Base-by-base conservation (phyloP, 2,888 invertebrate genomes). In the Heteromyza rotundicornis region DNA sequence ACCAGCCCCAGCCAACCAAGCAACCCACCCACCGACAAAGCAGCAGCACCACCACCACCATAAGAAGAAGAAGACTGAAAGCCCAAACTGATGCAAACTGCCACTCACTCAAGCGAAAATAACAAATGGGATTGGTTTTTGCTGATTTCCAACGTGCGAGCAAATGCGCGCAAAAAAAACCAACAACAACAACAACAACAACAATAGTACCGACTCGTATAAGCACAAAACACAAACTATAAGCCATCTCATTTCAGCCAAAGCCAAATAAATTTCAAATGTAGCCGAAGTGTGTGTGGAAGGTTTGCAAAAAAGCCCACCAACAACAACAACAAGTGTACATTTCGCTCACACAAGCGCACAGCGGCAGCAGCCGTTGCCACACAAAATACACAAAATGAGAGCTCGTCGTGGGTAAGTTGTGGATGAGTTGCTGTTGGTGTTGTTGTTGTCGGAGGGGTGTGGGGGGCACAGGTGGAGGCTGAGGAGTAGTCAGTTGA, bases 91-190 rank as follows among this genome's bases (percentile, higher is more conserved):
- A 78, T 80, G 79, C 80, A 79, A 79, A 79, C 78, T 79, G 79
- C 80, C 80, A 80, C 78, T 79, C 80, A 79, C 79, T 79, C 78
- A 80, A 79, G 80, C 79, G 81, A 80, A 79, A 77, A 82, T 82
- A 82, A 82, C 80, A 82, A 82, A 82, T 82, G 82, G 82, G 82
- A 82, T 82, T 82, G 82, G 82, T 82, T 82, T 82, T 82, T 82
- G 80, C 80, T 80, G 79, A 80, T 78, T 79, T 76, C 68, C 72
- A 75, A 72, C 71, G 70, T 70, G 17, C 58, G 47, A 55, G 59
- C 14, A 27, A 7, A 8, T 35, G 40, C 53, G 47, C 54, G 47
- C 54, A 55, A 36, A 40, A 35, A 64, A 55, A 60, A 61, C 56
- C 63, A 60, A 62, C 60, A 57, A 57, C 61, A 47, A 55, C 52